These are phyloP conservation scores for Hippocampus comes DNA, from an alignment of 2,113 vertebrate species.

Conservation along the genomic window DNA sequence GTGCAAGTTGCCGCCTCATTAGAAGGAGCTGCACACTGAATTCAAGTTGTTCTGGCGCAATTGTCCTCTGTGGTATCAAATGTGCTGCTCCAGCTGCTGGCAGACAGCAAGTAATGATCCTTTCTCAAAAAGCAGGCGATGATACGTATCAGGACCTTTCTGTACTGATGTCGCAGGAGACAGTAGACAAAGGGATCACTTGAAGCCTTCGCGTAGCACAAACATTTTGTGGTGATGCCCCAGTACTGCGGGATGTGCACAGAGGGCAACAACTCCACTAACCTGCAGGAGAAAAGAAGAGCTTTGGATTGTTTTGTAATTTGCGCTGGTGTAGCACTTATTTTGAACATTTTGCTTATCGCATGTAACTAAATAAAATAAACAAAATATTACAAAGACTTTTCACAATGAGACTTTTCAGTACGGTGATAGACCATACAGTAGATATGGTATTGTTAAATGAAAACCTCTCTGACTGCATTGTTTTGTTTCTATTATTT, in stretches of 20 bases:
- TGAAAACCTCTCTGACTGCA: no score
- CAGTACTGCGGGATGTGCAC: conserved; percentile 74
- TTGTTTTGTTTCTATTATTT: no score
- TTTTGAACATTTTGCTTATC: not conserved
- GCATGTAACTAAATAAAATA: no score
- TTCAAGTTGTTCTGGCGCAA: conserved; percentile 65
- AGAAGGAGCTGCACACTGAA: not conserved
- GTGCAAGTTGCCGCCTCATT: not conserved
- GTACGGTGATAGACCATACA: no score
- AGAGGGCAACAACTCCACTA: conserved; percentile 74
- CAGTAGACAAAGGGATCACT: conserved; percentile 77
- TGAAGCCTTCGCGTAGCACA: conserved; percentile 77
- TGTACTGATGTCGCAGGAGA: conserved; percentile 76
- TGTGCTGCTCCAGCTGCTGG: conserved; percentile 69
- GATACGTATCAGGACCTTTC: conserved; percentile 72
- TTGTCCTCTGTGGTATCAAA: conserved; percentile 69
- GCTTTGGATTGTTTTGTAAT: not conserved
- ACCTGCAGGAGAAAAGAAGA: conserved; percentile 64
- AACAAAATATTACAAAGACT: no score
- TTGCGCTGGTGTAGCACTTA: not conserved
- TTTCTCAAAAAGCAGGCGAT: conserved; percentile 68
- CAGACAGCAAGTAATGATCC: conserved; percentile 64
- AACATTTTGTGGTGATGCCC: conserved; percentile 76
- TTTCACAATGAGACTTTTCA: no score
- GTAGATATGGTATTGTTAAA: no score